Evolutionary conservation across 2,113 vertebrate genomes (phyloP).

Genomic region (Apaloderma vittatum): DNA sequence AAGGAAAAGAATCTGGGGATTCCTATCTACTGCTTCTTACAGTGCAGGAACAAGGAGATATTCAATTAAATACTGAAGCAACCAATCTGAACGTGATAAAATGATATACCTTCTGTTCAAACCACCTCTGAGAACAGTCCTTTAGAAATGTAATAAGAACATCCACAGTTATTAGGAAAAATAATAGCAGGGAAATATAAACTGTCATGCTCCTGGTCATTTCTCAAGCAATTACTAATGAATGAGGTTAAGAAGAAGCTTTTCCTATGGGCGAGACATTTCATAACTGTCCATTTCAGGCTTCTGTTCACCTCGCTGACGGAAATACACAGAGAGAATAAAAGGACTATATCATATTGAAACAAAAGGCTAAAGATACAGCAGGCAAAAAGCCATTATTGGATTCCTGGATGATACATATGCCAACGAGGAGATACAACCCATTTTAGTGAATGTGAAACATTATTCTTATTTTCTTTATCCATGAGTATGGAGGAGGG

Average conservation of each 20-base stretch:
- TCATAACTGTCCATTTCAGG: constrained; percentile 7
- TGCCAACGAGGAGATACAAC: background rate
- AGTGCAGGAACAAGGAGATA: background rate
- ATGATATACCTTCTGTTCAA: background rate
- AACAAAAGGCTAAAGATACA: background rate
- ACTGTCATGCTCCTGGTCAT: background rate
- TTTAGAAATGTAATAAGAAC: constrained; percentile 26
- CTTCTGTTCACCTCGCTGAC: background rate
- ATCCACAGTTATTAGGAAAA: background rate
- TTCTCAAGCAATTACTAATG: constrained; percentile 28
- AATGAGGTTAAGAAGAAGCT: background rate
- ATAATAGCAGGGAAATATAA: constrained; percentile 28
- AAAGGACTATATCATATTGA: background rate
- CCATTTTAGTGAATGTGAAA: background rate
- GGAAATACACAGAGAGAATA: background rate
- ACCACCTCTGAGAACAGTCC: constrained; percentile 2
- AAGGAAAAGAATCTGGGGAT: background rate
- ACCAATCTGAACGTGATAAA: constrained; percentile 11
- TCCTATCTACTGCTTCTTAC: background rate
- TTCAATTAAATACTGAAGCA: background rate
- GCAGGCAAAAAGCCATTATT: background rate
- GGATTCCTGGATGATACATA: background rate
- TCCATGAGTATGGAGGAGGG: background rate
- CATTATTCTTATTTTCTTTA: background rate
- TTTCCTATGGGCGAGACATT: background rate